A percentile compares a stretch with the other conserved stretches of the same genome.
phyloP scores from a whole-genome alignment of 2,113 vertebrate species.

The Pterocles gutturalis region DNA sequence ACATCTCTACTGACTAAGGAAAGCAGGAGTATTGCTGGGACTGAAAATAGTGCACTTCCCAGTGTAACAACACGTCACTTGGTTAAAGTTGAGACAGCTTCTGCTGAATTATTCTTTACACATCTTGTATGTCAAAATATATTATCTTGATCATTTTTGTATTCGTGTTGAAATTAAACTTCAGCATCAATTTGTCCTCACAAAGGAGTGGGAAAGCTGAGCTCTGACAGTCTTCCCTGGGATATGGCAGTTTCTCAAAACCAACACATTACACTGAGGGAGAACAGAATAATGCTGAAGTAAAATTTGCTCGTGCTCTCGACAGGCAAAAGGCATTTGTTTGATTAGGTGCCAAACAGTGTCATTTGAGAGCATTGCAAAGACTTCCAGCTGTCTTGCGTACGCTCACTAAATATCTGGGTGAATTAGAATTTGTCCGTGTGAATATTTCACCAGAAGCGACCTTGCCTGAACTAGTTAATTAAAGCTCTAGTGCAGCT shows the following conservation, averaged over 20 bases:
- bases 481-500: not conserved
- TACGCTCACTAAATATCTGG: not conserved
- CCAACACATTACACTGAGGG: not conserved
- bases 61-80: rapidly evolving
- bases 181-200: not conserved
- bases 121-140: not conserved
- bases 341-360: constrained; percentile 33
- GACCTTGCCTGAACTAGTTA: not conserved
- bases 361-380: constrained; percentile 1
- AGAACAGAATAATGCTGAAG: not conserved
- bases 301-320: not conserved
- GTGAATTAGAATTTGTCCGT: not conserved
- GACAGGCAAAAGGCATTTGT: constrained; percentile 20
- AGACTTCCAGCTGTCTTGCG: constrained; percentile 22
- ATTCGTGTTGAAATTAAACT: not conserved
- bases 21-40: not conserved
- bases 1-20: not conserved
- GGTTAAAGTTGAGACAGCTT: not conserved
- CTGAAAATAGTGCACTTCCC: not conserved
- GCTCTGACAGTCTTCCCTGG: not conserved
- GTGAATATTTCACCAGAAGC: not conserved
- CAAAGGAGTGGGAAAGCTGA: not conserved
- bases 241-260: not conserved
- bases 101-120: not conserved
- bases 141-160: not conserved